A percentile compares a stretch with the other conserved stretches of the same genome.
These are phyloP conservation scores for Copidosoma floridanum DNA, from an alignment of 1,140 invertebrate species.

Conservation along the genomic window DNA sequence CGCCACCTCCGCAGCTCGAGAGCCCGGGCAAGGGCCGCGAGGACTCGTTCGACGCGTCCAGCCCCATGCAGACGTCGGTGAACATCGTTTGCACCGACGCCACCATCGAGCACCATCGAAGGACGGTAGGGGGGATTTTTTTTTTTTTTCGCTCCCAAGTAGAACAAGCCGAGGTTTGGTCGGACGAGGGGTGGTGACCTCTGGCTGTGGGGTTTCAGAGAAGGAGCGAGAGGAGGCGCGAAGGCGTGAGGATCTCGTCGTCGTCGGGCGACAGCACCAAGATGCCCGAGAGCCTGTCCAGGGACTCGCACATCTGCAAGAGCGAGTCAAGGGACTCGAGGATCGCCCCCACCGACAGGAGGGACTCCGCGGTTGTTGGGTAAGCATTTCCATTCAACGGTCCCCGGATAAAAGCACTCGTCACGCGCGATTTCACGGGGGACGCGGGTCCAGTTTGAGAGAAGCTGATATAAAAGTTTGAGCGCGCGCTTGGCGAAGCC, in stretches of 20 bases:
- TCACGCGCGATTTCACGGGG: no score
- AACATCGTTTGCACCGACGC: slow-evolving; percentile 45
- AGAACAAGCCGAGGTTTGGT: no score
- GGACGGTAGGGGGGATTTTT: slow-evolving; percentile 8
- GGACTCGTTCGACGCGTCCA: slow-evolving; percentile 3
- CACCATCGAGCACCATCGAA: slow-evolving; percentile 42
- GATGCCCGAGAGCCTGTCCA: slow-evolving; percentile 18
- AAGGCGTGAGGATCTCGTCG: slow-evolving; percentile 13
- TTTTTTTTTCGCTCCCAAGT: no score
- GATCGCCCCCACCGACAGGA: slow-evolving; percentile 14
- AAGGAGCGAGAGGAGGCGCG: slow-evolving; percentile 11
- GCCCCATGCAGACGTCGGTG: slow-evolving; percentile 21
- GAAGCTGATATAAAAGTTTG: no score
- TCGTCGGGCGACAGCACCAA: slow-evolving; percentile 13
- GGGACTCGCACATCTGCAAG: slow-evolving; percentile 30
- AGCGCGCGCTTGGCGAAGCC: no score
- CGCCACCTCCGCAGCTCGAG: slow-evolving; percentile 39
- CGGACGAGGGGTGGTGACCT: no score
- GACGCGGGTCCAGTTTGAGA: no score
- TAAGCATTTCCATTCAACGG: no score
- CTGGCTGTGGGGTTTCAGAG: slow-evolving; percentile 26
- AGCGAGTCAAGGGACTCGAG: slow-evolving; percentile 38
- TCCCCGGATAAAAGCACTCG: no score
- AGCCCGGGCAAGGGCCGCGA: slow-evolving; percentile 40
- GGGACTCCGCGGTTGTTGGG: no score